A percentile compares a stretch with the other conserved stretches of the same genome.
Conservation (phyloP, 1,140 invertebrate species). For the Eueides isabella region DNA sequence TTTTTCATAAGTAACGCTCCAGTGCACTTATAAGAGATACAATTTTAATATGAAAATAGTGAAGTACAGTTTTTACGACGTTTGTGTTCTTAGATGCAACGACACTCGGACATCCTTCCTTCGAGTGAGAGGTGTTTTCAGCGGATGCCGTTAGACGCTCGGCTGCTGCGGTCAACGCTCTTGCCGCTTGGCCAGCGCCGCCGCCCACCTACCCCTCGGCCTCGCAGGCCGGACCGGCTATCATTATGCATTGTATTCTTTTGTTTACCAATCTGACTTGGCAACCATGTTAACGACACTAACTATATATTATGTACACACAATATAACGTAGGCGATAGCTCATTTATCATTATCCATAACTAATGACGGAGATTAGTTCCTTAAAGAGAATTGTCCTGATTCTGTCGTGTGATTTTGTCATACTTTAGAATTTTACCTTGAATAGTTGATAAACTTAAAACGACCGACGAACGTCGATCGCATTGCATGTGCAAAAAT, state of each 20-base stretch:
- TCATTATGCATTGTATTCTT: neutral
- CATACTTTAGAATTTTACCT: neutral
- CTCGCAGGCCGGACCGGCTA: neutral
- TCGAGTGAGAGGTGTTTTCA: conserved; percentile 52
- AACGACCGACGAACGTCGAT: neutral
- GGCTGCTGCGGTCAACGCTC: conserved; percentile 68
- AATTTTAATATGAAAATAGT: neutral
- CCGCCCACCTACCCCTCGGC: conserved; percentile 37
- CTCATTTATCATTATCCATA: conserved; percentile 6
- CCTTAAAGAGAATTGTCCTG: neutral
- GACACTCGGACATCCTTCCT: conserved; percentile 29
- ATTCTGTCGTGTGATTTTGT: neutral
- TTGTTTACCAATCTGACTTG: neutral
- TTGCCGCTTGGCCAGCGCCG: conserved; percentile 67
- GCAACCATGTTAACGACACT: neutral
- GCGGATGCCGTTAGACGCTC: conserved; percentile 59
- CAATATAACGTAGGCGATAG: neutral
- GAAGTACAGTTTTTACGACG: neutral
- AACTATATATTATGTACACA: neutral
- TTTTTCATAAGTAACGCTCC: neutral
- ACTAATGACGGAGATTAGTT: neutral
- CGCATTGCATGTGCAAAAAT: neutral
- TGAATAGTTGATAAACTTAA: neutral
- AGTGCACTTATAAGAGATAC: neutral
- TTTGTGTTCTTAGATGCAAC: neutral